These are phyloP conservation scores for Dromococcyx pavoninus DNA, from an alignment of 2,797 vertebrate species.

Conservation along the genomic window DNA sequence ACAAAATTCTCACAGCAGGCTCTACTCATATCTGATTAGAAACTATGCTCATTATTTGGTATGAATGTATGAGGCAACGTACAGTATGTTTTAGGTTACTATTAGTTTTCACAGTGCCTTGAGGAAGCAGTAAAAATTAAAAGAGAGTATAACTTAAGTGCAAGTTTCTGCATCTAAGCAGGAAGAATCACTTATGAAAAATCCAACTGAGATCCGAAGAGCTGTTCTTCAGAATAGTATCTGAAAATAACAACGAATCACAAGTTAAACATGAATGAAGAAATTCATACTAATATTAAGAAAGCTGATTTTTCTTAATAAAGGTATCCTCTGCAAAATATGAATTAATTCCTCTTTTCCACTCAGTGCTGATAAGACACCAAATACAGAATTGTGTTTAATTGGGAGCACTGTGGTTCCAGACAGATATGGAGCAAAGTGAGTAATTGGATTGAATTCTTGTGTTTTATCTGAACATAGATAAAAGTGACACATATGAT, in stretches of 20 bases:
- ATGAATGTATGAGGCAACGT: not conserved
- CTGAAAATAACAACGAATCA: not conserved
- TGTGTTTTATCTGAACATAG: not conserved
- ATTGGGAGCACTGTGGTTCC: not conserved
- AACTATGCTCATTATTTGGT: not conserved
- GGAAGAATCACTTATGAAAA: not conserved
- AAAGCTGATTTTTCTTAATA: not conserved
- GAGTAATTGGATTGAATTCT: not conserved
- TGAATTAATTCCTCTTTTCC: not conserved
- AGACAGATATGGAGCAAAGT: not conserved
- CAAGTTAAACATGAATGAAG: not conserved
- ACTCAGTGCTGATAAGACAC: not conserved
- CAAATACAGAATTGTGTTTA: not conserved
- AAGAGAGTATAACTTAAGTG: not conserved
- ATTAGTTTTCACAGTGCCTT: not conserved
- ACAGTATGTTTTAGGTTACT: not conserved
- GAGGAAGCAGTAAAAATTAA: not conserved
- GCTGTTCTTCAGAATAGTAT: not conserved
- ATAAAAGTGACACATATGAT: not conserved
- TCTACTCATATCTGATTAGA: not conserved
- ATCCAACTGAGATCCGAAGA: not conserved
- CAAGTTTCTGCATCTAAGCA: not conserved
- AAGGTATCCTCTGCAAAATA: not conserved
- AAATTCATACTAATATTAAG: not conserved
- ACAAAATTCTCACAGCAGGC: not conserved